Conservation (phyloP, 2,113 vertebrate species). For the Sinosuthora webbiana region DNA sequence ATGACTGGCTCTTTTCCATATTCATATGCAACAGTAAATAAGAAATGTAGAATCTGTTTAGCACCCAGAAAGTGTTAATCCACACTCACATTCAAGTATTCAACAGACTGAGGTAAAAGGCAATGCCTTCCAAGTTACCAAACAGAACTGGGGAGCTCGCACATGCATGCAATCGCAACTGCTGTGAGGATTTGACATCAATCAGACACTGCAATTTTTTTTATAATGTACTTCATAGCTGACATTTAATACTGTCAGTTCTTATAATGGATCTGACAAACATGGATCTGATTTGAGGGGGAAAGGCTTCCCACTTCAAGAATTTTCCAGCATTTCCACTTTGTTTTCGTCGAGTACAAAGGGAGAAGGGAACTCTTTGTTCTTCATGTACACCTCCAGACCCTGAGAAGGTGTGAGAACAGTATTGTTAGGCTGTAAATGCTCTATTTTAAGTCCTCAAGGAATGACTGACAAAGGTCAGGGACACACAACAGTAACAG, state of each 20-base stretch:
- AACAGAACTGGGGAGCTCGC: neutral
- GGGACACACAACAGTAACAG: neutral
- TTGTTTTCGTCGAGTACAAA: conserved; percentile 76
- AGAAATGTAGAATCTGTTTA: neutral
- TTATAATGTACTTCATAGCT: neutral
- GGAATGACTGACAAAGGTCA: neutral
- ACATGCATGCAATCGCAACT: neutral
- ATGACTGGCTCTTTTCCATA: neutral
- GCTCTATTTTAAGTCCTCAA: neutral
- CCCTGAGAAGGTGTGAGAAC: conserved; percentile 72
- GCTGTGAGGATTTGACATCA: neutral
- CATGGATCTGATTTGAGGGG: neutral
- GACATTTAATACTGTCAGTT: neutral
- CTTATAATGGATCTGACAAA: neutral
- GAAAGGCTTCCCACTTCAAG: conserved; percentile 30
- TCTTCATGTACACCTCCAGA: conserved; percentile 79
- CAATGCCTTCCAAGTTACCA: neutral
- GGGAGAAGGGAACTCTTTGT: conserved; percentile 74
- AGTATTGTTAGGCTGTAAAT: neutral
- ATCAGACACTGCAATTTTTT: neutral
- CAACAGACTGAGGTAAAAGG: conserved; percentile 2
- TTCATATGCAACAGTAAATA: neutral
- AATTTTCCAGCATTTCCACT: conserved; percentile 20
- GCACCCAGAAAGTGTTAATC: neutral
- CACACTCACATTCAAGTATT: neutral